Evolutionary conservation across 2,113 vertebrate species (phyloP).

Genomic region (Fregata magnificens): DNA sequence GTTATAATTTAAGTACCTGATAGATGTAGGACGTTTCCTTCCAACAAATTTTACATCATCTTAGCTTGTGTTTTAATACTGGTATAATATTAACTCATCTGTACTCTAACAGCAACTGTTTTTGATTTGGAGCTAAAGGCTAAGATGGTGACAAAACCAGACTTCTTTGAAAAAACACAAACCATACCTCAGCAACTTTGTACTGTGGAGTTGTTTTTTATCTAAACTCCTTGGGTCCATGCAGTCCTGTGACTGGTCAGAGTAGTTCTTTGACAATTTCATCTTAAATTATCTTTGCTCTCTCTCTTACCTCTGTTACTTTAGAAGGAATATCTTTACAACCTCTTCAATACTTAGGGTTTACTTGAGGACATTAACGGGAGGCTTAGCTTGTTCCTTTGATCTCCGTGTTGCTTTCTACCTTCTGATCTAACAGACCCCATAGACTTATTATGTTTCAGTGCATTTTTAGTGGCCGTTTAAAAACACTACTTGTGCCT

Average conservation of each 20-base stretch:
- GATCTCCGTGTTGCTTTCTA: not conserved
- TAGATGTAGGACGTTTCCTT: not conserved
- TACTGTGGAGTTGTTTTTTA: accelerated
- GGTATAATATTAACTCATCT: not conserved
- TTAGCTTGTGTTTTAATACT: not conserved
- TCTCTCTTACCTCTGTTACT: not conserved
- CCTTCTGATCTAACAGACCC: not conserved
- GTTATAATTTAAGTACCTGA: not conserved
- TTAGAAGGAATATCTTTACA: not conserved
- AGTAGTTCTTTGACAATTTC: not conserved
- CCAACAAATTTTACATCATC: not conserved
- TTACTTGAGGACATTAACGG: not conserved
- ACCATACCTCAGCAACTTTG: not conserved
- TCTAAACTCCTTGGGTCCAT: not conserved
- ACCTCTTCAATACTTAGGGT: not conserved
- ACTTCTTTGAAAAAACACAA: not conserved
- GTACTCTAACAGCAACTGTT: not conserved
- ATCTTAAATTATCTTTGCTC: not conserved
- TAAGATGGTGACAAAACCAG: not conserved
- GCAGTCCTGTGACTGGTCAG: not conserved
- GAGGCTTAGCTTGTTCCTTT: not conserved
- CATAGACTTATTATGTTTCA: accelerated
- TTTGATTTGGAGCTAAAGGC: not conserved
- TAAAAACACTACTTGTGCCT: not conserved
- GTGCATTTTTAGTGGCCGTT: not conserved